Evolutionary conservation across 1,140 invertebrate genomes (phyloP), one percentile per base, ranked within the genome.

Genomic region (Rhopalosiphum padi): DNA sequence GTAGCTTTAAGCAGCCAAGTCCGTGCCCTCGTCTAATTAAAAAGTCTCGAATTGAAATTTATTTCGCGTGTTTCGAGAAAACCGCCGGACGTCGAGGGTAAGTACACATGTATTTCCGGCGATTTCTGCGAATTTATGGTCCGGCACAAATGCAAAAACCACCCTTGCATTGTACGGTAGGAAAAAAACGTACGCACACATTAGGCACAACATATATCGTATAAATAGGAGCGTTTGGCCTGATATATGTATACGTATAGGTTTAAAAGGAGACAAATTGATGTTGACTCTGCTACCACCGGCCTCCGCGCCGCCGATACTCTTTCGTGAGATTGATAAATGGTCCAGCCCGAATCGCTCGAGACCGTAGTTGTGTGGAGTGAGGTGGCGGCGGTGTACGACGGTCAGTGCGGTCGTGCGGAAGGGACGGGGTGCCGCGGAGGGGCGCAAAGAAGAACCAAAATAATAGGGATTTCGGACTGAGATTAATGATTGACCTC

Each of bases 231-330:
- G 60, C 43, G 55, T 43, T 91, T 77, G 48, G 88, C 51, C 35
- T 1, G 68, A 77, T 77, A 77, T 18, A 77, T 77, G n/a, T 77
- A 77, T 60, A 60, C 55, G 55, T 30, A 60, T 77, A 51, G 68
- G 90, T 93, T 55, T 51, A 86, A 93, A 93, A 93, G 46, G 91
- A 85, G 91, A 93, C 91, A 93, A 93, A 93, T 93, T 55, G 91
- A 93, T 86, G 91, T 93, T 93, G 91, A 85, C 91, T 93, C 46
- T 51, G n/a, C 91, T 82, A 93, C 91, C 60, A 68, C 60, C 60
- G 60, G 60, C 30, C 60, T 68, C 60, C 60, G 30, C 60, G 60
- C 60, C 25, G 60, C 60, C 60, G n/a, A 77, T 86, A 93, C 91
- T 85, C 77, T 55, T 93, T 51, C 48, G 77, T 35, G 30, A 77